Evolutionary conservation across 2,113 vertebrate species (phyloP).

Genomic region (Bos taurus): DNA sequence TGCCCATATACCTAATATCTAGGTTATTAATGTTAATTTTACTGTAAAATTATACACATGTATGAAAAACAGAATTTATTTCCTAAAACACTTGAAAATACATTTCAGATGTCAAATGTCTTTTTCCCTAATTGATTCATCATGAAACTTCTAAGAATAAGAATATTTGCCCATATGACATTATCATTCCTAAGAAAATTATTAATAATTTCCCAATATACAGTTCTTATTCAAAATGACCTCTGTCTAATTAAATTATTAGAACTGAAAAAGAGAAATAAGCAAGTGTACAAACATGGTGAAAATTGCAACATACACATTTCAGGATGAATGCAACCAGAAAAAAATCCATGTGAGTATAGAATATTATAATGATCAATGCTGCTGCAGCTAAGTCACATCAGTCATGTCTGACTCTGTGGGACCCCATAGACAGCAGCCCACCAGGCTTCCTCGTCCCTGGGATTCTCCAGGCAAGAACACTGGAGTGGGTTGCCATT

Average conservation of each 20-base stretch:
- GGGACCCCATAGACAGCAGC: too few relatives aligned
- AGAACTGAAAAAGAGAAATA: neutral
- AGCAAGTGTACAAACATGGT: neutral
- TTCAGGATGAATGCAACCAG: neutral
- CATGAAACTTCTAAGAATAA: neutral
- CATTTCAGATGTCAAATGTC: neutral
- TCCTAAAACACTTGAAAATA: neutral
- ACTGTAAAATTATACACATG: neutral
- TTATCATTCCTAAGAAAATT: neutral
- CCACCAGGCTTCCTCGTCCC: too few relatives aligned
- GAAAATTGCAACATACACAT: neutral
- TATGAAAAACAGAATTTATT: neutral
- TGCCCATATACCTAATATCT: neutral
- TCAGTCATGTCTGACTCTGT: too few relatives aligned
- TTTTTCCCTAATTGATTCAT: neutral
- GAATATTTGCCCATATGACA: neutral
- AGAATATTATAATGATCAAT: neutral
- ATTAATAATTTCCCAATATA: neutral
- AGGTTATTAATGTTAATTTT: neutral
- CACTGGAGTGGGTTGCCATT: too few relatives aligned
- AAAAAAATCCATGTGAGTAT: neutral
- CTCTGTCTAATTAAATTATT: too few relatives aligned
- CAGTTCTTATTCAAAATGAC: neutral
- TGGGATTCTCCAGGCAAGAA: too few relatives aligned
- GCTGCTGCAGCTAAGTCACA: too few relatives aligned